phyloP scores from a whole-genome alignment of 2,797 vertebrate genomes.

The Enteromius afrohamiltoni region DNA sequence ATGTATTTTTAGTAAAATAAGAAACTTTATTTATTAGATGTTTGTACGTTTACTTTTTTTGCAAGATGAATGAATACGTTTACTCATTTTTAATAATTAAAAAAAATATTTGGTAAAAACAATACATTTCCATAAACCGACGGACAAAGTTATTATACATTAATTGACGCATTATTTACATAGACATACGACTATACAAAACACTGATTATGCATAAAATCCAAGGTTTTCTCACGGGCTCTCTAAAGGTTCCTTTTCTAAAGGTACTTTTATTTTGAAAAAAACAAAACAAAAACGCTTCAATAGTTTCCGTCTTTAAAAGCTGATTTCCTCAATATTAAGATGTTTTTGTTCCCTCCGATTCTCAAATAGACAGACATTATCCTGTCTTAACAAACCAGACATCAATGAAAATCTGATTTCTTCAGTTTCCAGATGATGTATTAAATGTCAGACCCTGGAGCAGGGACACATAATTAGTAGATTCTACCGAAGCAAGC shows the following conservation, averaged over 20 bases:
- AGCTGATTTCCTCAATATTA: no score
- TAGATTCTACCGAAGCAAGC: background rate
- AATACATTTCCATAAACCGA: background rate
- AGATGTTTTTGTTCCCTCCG: no score
- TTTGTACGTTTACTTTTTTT: background rate
- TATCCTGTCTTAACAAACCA: background rate
- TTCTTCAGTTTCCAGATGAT: no score
- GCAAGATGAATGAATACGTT: background rate
- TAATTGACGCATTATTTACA: background rate
- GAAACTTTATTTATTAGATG: background rate
- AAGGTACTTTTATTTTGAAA: conserved; percentile 59
- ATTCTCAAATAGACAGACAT: background rate
- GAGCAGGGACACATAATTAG: no score
- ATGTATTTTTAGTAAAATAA: background rate
- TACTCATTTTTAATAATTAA: background rate
- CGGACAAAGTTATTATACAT: background rate
- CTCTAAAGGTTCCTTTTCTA: no score
- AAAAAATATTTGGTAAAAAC: no score
- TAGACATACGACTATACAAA: background rate
- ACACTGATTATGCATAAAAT: background rate
- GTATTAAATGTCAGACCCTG: no score
- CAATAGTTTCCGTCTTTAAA: background rate
- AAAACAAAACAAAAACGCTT: background rate
- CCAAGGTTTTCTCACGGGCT: no score
- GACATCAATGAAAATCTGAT: background rate